Evolutionary conservation across 2,888 invertebrate genomes (phyloP), one percentile per base, ranked within the genome.

Genomic region (Leptopilina myrica): DNA sequence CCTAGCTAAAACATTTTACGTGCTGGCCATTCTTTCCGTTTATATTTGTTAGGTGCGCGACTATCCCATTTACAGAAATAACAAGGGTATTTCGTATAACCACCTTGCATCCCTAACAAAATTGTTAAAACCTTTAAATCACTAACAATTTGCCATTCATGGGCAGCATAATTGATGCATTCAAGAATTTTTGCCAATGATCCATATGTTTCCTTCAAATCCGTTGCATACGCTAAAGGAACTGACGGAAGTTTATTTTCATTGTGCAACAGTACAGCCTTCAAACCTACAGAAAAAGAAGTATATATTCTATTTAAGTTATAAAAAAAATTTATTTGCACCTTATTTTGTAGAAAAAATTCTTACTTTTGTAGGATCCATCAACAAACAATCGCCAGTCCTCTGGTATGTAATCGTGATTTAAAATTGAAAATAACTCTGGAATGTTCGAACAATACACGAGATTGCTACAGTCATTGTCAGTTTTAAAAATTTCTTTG

Each of bases 401-500:
- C 12, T 65, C 14, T 14, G 33, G 33, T 40, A 65, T 12, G n/a
- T 40, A 65, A 64, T 59, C 6, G 59, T 59, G 59, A 33, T 64
- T 33, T 12, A 65, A 65, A 12, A 65, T 12, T 11, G 14, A 33
- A 40, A 65, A 65, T 14, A 65, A 14, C 12, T 65, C 33, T 40
- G 12, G 7, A 40, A 33, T 14, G n/a, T 65, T n/a, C 40, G 40
- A 65, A 65, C 64, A 33, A 40, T 65, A 65, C 33, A 65, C 33
- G 40, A 65, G 33, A 33, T 65, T 65, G 0, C 40, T 33, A 40
- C 5, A 40, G 6, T 65, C 64, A 40, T 11, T 12, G 40, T 65
- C 64, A 65, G 40, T n/a, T 40, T 65, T 65, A 40, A 65, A 65
- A 65, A 33, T 20, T 65, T 65, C 33, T 65, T 65, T 65, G 11